phyloP scores from a whole-genome alignment of 2,888 invertebrate species.

The Patella depressa region DNA sequence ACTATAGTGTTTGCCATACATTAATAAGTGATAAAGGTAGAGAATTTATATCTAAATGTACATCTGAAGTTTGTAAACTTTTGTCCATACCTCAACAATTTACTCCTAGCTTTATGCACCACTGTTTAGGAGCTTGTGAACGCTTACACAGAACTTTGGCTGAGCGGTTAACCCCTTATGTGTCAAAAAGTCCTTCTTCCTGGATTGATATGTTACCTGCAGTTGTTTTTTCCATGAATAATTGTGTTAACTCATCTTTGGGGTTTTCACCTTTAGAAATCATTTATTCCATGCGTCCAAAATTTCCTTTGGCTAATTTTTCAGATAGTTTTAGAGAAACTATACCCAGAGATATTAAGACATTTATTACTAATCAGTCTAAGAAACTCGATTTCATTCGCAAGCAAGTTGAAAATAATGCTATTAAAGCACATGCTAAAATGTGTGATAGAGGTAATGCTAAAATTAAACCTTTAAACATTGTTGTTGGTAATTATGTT shows the following conservation, averaged over 20 bases:
- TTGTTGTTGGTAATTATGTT: slow-evolving; percentile 13
- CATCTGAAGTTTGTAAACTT: slow-evolving; percentile 4
- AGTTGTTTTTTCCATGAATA: slow-evolving; percentile 30
- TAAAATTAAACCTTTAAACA: slow-evolving; percentile 4
- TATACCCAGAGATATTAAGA: not conserved
- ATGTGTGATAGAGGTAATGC: slow-evolving; percentile 16
- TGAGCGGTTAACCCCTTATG: slow-evolving; percentile 29
- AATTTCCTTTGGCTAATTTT: slow-evolving; percentile 21
- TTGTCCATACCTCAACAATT: slow-evolving; percentile 10
- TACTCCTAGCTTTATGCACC: slow-evolving; percentile 29
- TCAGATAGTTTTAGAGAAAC: not conserved
- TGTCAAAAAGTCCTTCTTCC: slow-evolving; percentile 13
- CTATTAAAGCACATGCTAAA: not conserved
- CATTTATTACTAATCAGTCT: slow-evolving; percentile 1
- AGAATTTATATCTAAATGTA: slow-evolving; percentile 9
- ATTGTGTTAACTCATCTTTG: slow-evolving; percentile 19
- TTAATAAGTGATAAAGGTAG: slow-evolving; percentile 14
- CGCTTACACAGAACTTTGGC: slow-evolving; percentile 30
- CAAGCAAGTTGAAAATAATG: not conserved
- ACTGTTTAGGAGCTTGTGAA: slow-evolving; percentile 34
- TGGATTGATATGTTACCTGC: slow-evolving; percentile 32
- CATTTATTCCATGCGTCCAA: slow-evolving; percentile 20
- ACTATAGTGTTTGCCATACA: slow-evolving; percentile 27
- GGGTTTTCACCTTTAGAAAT: slow-evolving; percentile 28
- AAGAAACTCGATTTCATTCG: slow-evolving; percentile 1